These are phyloP conservation scores for Cephus runcator DNA, from an alignment of 2,888 invertebrate species.

Conservation along the genomic window DNA sequence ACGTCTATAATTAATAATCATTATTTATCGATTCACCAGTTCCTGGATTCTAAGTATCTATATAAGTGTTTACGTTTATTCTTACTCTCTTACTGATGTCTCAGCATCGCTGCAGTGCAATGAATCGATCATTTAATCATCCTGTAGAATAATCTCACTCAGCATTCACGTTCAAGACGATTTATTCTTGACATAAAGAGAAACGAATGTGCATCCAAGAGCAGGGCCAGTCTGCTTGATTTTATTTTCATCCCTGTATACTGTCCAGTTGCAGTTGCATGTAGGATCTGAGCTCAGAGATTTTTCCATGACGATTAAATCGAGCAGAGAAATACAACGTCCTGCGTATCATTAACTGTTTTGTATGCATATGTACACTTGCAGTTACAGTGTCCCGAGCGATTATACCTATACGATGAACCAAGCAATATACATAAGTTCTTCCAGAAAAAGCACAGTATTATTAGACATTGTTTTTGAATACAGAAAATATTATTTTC, in stretches of 20 bases:
- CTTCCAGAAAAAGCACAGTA: background rate
- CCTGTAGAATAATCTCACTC: background rate
- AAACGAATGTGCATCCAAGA: background rate
- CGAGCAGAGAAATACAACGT: background rate
- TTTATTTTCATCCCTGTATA: background rate
- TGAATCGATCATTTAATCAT: background rate
- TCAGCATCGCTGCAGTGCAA: background rate
- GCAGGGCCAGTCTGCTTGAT: background rate
- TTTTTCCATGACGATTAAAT: background rate
- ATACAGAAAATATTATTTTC: background rate
- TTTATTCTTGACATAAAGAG: background rate
- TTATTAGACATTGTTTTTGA: background rate
- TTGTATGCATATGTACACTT: background rate
- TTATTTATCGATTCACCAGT: background rate
- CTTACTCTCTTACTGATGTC: background rate
- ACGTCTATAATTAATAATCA: background rate
- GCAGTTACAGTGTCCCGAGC: background rate
- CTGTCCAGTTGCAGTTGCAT: background rate
- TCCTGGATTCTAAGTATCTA: background rate
- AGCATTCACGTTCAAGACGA: background rate
- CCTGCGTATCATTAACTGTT: background rate
- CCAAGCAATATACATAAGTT: background rate
- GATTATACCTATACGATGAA: background rate
- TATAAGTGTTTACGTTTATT: background rate
- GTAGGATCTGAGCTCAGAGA: background rate